Conservation (phyloP, 2,113 vertebrate species). For the Phainopepla nitens region DNA sequence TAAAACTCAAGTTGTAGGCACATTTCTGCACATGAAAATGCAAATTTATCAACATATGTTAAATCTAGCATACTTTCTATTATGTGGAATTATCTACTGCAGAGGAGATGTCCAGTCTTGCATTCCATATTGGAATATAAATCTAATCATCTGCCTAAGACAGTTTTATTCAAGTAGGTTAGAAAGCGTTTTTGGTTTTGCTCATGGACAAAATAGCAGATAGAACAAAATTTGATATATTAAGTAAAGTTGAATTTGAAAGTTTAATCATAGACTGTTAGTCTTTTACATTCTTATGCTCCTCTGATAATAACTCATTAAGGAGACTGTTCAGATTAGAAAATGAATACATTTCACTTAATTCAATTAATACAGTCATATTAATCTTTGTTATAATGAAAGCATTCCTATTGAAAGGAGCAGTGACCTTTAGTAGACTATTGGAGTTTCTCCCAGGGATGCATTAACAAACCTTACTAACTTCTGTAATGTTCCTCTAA, state of each 20-base stretch:
- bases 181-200: neutral
- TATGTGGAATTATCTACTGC: neutral
- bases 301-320: neutral
- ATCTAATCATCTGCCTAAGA: neutral
- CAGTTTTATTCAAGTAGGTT: neutral
- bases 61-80: neutral
- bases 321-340: neutral
- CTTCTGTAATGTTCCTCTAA: neutral
- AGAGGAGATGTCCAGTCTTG: neutral
- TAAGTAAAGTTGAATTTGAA: neutral
- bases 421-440: neutral
- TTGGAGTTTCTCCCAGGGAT: neutral
- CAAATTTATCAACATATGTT: neutral
- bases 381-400: neutral
- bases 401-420: neutral
- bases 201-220: neutral
- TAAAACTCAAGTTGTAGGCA: neutral
- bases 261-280: neutral
- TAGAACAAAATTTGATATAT: neutral
- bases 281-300: neutral
- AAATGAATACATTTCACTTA: neutral
- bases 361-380: slow-evolving; percentile 24
- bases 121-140: neutral
- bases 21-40: neutral
- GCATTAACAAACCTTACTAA: neutral